A percentile compares a stretch with the other conserved stretches of the same genome.
Evolutionary conservation across 2,113 vertebrate genomes (phyloP).

Genomic region (Seriola rivoliana): DNA sequence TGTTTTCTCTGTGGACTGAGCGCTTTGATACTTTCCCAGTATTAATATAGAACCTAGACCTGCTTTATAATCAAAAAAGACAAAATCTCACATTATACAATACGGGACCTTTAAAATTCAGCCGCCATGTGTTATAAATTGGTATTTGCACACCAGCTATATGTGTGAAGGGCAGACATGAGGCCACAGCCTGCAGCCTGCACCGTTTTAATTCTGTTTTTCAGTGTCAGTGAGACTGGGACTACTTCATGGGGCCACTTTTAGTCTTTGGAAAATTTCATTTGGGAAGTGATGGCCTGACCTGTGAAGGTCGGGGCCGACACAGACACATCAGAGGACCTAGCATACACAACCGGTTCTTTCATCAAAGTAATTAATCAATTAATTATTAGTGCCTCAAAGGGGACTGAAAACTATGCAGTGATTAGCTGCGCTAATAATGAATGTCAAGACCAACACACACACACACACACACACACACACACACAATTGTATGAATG

Average conservation of each 20-base stretch:
- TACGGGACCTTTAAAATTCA: no score
- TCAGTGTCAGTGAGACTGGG: slow-evolving; percentile 34
- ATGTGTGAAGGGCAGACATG: no score
- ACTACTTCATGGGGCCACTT: slow-evolving; percentile 11
- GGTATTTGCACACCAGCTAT: neutral
- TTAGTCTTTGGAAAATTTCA: slow-evolving; percentile 18
- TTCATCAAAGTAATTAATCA: slow-evolving; percentile 73
- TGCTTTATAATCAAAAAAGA: no score
- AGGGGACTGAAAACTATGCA: slow-evolving; percentile 41
- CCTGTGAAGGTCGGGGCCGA: slow-evolving; percentile 28
- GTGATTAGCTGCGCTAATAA: slow-evolving; percentile 72
- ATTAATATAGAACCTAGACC: no score
- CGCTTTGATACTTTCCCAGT: no score
- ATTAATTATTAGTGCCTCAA: slow-evolving; percentile 59
- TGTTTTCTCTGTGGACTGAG: no score
- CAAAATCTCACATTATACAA: no score
- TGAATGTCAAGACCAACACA: slow-evolving; percentile 35
- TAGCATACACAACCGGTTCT: slow-evolving; percentile 50
- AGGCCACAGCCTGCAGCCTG: neutral
- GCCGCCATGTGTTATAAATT: neutral
- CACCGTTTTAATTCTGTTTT: neutral
- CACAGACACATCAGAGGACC: slow-evolving; percentile 40
- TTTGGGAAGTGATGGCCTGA: slow-evolving; percentile 26
- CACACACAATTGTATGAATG: neutral
- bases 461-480: neutral